phyloP scores from a whole-genome alignment of 2,888 invertebrate genomes.

The Molanna angustata region DNA sequence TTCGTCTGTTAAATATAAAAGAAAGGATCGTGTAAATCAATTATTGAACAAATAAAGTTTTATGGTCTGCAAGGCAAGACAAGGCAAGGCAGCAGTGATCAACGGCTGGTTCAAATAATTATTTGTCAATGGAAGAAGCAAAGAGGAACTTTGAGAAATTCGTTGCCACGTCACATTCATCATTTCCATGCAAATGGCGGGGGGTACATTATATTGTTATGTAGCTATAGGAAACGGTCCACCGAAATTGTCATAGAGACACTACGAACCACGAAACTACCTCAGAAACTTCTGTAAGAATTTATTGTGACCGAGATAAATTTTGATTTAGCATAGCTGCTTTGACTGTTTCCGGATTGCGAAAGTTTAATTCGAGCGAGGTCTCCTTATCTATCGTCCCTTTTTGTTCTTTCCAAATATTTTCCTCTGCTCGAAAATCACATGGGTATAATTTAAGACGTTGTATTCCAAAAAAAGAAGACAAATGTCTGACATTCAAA shows the following conservation, averaged over 20 bases:
- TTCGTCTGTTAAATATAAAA: too few species aligned
- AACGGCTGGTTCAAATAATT: too few species aligned
- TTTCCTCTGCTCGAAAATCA: conserved; percentile 10
- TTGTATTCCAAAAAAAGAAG: conserved; percentile 22
- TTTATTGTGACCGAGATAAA: conserved; percentile 23
- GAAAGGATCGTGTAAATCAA: too few species aligned
- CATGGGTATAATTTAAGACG: conserved; percentile 24
- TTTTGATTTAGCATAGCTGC: conserved; percentile 23
- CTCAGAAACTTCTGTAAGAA: conserved; percentile 13
- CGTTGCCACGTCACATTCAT: too few species aligned
- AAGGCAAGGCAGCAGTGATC: too few species aligned
- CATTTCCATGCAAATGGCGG: too few species aligned
- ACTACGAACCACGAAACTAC: conserved; percentile 3
- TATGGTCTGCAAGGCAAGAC: too few species aligned
- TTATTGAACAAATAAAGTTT: too few species aligned
- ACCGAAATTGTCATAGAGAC: conserved; percentile 3
- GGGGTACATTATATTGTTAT: too few species aligned
- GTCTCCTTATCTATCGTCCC: conserved; percentile 17
- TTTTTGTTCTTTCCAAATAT: conserved; percentile 13
- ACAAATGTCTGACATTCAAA: conserved; percentile 24
- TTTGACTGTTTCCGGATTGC: conserved; percentile 25
- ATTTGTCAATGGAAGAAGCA: too few species aligned
- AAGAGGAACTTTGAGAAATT: too few species aligned
- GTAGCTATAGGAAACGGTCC: not conserved
- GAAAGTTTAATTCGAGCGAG: conserved; percentile 23